A percentile compares a stretch with the other conserved stretches of the same genome.
Evolutionary conservation across 1,140 invertebrate genomes (phyloP).

Genomic region (Pseudomyrmex dendroicus): DNA sequence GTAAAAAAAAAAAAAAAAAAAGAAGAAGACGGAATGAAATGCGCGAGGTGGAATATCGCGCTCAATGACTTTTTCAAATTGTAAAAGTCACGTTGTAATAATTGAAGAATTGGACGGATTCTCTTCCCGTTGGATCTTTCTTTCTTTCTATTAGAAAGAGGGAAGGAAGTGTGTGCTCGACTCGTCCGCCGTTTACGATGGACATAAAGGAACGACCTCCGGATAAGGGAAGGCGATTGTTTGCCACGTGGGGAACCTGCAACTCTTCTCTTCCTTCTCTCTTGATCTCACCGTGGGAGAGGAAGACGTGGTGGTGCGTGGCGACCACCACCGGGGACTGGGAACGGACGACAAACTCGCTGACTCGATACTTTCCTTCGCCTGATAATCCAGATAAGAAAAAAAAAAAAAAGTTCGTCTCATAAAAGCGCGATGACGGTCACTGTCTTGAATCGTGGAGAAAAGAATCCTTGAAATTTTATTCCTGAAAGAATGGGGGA

Average conservation of each 20-base stretch:
- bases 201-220: constrained; percentile 72
- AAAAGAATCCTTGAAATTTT: constrained; percentile 67
- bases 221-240: constrained; percentile 56
- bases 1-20: too few species aligned
- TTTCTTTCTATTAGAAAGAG: constrained; percentile 50
- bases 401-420: constrained; percentile 50
- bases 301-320: background rate
- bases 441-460: constrained; percentile 3
- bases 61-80: too few species aligned
- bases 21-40: too few species aligned
- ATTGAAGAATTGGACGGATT: too few species aligned
- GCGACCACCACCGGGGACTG: constrained; percentile 1
- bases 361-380: constrained; percentile 58
- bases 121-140: background rate
- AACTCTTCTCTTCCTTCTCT: constrained; percentile 34
- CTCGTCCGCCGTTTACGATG: constrained; percentile 73
- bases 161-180: constrained; percentile 42
- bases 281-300: constrained; percentile 27
- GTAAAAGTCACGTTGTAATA: too few species aligned
- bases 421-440: constrained; percentile 34
- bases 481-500: constrained; percentile 47
- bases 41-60: too few species aligned
- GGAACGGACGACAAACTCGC: constrained; percentile 42
- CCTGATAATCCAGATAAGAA: constrained; percentile 57
- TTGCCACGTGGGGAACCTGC: constrained; percentile 26